These are phyloP conservation scores for Pelmatolapia mariae DNA, from an alignment of 2,113 vertebrate species.

Conservation along the genomic window DNA sequence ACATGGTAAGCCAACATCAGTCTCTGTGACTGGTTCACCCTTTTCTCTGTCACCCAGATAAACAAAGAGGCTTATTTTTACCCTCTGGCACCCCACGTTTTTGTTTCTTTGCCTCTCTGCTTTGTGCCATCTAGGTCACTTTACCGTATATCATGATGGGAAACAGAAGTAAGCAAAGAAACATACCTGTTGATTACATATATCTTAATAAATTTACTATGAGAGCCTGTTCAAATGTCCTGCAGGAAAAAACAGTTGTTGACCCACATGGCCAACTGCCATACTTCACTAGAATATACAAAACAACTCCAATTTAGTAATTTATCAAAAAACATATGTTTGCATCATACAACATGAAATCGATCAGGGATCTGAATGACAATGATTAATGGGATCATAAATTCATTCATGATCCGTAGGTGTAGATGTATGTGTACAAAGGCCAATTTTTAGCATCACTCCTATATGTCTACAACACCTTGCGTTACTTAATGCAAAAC, in stretches of 20 bases:
- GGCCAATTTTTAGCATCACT: background rate
- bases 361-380: background rate
- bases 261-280: background rate
- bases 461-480: background rate
- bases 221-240: background rate
- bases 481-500: background rate
- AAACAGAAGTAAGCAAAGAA: background rate
- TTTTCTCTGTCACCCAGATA: background rate
- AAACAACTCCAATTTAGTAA: background rate
- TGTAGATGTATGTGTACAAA: background rate
- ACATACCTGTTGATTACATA: background rate
- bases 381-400: background rate
- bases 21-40: background rate
- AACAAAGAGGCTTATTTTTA: background rate
- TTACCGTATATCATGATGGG: background rate
- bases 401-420: background rate
- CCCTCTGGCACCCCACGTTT: fast-evolving
- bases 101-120: background rate
- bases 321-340: background rate
- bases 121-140: background rate
- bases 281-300: background rate
- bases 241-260: background rate
- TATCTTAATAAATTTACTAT: fast-evolving
- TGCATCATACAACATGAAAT: background rate
- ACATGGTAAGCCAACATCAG: background rate